phyloP scores from a whole-genome alignment of 1,140 invertebrate species.

The Penaeus chinensis region DNA sequence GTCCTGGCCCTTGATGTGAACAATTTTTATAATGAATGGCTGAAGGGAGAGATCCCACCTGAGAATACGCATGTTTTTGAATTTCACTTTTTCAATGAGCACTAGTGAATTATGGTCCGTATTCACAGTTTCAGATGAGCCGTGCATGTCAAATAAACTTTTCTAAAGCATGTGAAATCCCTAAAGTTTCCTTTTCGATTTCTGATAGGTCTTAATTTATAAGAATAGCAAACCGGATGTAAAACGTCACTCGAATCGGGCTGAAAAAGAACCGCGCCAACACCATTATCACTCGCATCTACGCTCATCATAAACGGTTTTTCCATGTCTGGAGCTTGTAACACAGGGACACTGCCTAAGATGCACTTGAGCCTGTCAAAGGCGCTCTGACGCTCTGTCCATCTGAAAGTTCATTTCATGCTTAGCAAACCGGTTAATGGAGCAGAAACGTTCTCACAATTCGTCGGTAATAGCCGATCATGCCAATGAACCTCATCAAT shows the following conservation, averaged over 20 bases:
- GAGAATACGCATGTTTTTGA: background rate
- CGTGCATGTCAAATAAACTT: background rate
- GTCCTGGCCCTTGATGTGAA: too few species aligned
- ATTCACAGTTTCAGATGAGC: background rate
- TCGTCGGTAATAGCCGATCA: constrained; percentile 13
- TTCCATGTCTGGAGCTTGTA: background rate
- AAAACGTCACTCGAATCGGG: background rate
- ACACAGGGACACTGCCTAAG: background rate
- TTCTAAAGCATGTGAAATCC: background rate
- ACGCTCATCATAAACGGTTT: background rate
- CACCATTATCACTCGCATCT: constrained; percentile 1
- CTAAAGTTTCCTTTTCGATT: background rate
- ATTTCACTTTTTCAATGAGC: background rate
- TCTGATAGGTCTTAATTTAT: constrained; percentile 8
- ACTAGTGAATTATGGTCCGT: background rate
- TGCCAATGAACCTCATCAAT: background rate
- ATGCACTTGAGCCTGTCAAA: background rate
- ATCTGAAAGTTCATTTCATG: background rate
- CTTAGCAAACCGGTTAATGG: constrained; percentile 9
- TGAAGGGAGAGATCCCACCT: constrained; percentile 13
- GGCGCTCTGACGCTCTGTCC: background rate
- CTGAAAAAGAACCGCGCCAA: background rate
- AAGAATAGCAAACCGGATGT: background rate
- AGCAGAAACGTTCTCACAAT: constrained; percentile 25
- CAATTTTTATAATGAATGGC: background rate